Conservation (phyloP, 2,113 vertebrate genomes). For the Trinectes maculatus region DNA sequence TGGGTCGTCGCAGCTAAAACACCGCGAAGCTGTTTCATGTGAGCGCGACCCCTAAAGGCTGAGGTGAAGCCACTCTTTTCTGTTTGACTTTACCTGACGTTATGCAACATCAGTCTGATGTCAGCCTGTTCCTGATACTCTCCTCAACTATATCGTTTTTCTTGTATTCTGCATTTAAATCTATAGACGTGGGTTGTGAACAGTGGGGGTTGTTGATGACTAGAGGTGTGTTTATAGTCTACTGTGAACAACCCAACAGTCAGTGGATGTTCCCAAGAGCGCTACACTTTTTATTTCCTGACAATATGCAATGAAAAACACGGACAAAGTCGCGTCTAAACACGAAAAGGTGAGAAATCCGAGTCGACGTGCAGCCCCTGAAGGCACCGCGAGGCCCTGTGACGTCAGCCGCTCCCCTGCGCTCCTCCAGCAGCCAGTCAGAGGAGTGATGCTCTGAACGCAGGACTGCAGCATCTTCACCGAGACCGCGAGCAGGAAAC, state of each 20-base stretch:
- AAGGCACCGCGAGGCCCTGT: slow-evolving; percentile 65
- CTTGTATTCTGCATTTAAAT: too few species aligned
- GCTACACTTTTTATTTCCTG: neutral
- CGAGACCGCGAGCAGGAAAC: slow-evolving; percentile 68
- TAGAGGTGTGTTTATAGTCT: too few species aligned
- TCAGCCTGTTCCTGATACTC: neutral
- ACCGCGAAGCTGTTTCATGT: accelerated
- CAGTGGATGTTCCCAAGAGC: too few species aligned
- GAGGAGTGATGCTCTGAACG: slow-evolving; percentile 85
- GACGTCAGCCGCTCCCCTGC: slow-evolving; percentile 81
- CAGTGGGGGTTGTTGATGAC: too few species aligned
- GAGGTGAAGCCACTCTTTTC: neutral
- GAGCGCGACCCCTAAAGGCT: neutral
- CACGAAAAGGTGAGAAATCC: neutral
- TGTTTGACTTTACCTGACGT: neutral
- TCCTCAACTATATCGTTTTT: too few species aligned
- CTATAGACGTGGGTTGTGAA: too few species aligned
- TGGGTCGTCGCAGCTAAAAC: neutral
- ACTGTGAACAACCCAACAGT: too few species aligned
- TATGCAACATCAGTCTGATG: neutral
- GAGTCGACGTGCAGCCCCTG: neutral
- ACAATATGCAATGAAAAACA: neutral
- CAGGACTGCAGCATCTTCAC: slow-evolving; percentile 84
- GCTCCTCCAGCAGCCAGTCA: slow-evolving; percentile 76
- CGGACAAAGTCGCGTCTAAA: neutral